Evolutionary conservation across 64 coral and sea anemone species (phyloP).

Genomic region (Anthopleura sola): DNA sequence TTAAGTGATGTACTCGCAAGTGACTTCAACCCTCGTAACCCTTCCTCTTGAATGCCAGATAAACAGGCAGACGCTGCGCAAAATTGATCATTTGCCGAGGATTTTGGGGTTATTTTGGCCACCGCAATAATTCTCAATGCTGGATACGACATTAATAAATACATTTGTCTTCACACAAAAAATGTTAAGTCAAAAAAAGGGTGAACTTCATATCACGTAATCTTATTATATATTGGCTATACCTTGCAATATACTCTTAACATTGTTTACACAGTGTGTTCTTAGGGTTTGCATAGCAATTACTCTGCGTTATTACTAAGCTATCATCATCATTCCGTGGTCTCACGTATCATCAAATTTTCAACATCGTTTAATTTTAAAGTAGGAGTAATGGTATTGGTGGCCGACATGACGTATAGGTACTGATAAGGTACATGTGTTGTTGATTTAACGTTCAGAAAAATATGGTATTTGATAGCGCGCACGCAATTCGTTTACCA

Average conservation of each 20-base stretch:
- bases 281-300: not conserved
- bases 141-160: not conserved
- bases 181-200: not conserved
- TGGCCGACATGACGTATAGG: not conserved
- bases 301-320: not conserved
- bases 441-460: not conserved
- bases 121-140: not conserved
- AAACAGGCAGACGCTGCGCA: not conserved
- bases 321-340: not conserved
- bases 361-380: not conserved
- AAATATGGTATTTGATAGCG: not conserved
- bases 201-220: not conserved
- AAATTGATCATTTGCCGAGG: not conserved
- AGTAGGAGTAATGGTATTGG: not conserved
- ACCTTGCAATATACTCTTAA: not conserved
- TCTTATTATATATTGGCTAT: not conserved
- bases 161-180: not conserved
- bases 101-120: not conserved
- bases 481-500: not conserved
- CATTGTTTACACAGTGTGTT: not conserved
- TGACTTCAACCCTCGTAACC: slow-evolving; percentile 16
- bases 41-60: not conserved
- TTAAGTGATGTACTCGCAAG: slow-evolving; percentile 24
- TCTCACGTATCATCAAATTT: not conserved
- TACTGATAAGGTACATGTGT: not conserved